Base-by-base conservation (phyloP, 2,888 invertebrate species). In the Oscheius sp. region DNA sequence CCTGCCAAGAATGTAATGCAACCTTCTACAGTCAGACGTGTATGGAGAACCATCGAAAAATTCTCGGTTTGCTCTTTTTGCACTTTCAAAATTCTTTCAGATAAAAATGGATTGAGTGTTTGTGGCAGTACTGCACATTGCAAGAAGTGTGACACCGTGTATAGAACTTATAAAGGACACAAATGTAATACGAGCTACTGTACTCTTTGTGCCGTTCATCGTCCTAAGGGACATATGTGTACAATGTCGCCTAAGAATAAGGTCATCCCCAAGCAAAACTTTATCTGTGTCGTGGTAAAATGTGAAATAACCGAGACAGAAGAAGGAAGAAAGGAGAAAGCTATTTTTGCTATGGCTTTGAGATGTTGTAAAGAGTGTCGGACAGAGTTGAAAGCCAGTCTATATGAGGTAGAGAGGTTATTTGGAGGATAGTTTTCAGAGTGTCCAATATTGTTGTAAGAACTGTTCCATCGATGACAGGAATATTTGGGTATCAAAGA, bases 11-110 rank as follows among this genome's bases (percentile, higher is more conserved):
- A 26, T 65, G 65, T 17, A 22, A 44, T 41, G 45, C 45, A 8
- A 44, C 54, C 1, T 65, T 65, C 32, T 65, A 51, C 41, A 65
- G 65, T 51, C 9, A 26, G n/a, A 22, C 17, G n/a, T 65, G 65
- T 20, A 32, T 33, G 41, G 14, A 28, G 45, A 65, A 51, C 14
- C 65, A 65, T 41, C 30, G 44, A 20, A 49, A 54, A 32, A 17
- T n/a, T 26, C 26, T 65, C 4, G 56, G 56, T 51, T 49, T 8
- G 22, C 3, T 32, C 50, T 9, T 44, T 32, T 20, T 26, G 8
- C n/a, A 47, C 65, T 1, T n/a, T n/a, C n/a, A n/a, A n/a, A n/a
- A n/a, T n/a, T n/a, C n/a, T n/a, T n/a, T n/a, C n/a, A n/a, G n/a
- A n/a, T n/a, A n/a, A n/a, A n/a, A n/a, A n/a, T n/a, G n/a, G n/a